Base-by-base conservation (phyloP, 37 sponge, comb jelly and placozoan genomes). In the Axinella damicornis region DNA sequence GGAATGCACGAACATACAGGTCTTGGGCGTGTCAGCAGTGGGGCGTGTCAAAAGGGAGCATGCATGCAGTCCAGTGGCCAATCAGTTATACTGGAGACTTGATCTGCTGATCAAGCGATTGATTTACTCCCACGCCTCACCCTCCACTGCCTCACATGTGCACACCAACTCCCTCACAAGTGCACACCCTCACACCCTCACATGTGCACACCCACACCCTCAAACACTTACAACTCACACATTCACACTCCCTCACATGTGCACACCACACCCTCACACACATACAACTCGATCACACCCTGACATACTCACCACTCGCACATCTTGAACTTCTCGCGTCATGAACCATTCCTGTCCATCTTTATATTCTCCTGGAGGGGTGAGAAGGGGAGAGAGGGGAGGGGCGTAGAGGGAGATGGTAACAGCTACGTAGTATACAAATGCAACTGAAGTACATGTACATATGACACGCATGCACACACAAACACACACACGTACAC, bases 311-410 rank as follows among this genome's bases (percentile, higher is more conserved):
- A 94, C 95, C 89, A 95, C 58, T 82, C 95, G 77, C 1, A 95
- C 72, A 33, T 95, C 95, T 46, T 84, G 78, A 0, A 81, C 86
- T 13, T 83, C 83, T n/a, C 96, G 69, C 0, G 93, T 82, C 46
- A 95, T 56, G 22, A 83, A 89, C 96, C 96, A 95, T 59, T 95
- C 96, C 57, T 95, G 96, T 9, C 69, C 63, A 21, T 89, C 90
- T 34, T 66, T 85, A 71, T 87, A 89, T 28, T 84, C 81, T 39
- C 71, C 95, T 95, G 68, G 13, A 39, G 40, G n/a, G 22, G 69
- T 61, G 20, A 18, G 34, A 6, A 35, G 33, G 68, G 2, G 25
- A 2, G 33, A 2, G 9, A 64, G n/a, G n/a, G n/a, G n/a, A n/a
- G n/a, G n/a, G 52, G 41, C 4, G 35, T 6, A 5, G 77, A 76